phyloP scores from a whole-genome alignment of 2,888 invertebrate genomes.

The Tortricodes alternella region DNA sequence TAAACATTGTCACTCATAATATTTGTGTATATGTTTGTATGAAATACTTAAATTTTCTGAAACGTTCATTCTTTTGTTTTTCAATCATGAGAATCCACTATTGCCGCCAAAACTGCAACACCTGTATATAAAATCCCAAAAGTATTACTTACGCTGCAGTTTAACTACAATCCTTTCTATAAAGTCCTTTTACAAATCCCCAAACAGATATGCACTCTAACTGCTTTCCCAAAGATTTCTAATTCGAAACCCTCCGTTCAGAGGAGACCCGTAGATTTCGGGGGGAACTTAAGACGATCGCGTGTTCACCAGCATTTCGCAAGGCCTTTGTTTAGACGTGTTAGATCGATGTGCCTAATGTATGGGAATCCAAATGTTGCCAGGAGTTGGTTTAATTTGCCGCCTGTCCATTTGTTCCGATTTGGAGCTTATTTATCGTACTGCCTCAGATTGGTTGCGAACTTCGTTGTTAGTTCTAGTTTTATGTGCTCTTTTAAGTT shows the following conservation, averaged over 20 bases:
- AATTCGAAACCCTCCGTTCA: not conserved
- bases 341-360: conserved; percentile 78
- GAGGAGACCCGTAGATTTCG: conserved; percentile 37
- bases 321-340: conserved; percentile 73
- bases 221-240: not conserved
- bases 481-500: conserved; percentile 34
- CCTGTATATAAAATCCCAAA: not conserved
- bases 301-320: conserved; percentile 71
- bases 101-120: not conserved
- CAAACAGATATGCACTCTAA: conserved; percentile 22
- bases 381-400: conserved; percentile 71
- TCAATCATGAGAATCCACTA: too few species aligned
- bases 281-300: conserved; percentile 65
- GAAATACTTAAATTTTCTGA: too few species aligned
- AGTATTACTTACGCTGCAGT: conserved; percentile 26
- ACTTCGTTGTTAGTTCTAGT: conserved; percentile 27
- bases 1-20: too few species aligned
- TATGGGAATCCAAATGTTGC: conserved; percentile 74
- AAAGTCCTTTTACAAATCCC: conserved; percentile 23
- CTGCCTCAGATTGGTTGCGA: conserved; percentile 56
- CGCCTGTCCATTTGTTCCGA: conserved; percentile 80
- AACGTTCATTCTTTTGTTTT: too few species aligned
- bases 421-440: conserved; percentile 76
- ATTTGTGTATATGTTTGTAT: too few species aligned
- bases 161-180: conserved; percentile 10